Conservation (phyloP, 2,113 vertebrate species). For the Pedionomus torquatus region DNA sequence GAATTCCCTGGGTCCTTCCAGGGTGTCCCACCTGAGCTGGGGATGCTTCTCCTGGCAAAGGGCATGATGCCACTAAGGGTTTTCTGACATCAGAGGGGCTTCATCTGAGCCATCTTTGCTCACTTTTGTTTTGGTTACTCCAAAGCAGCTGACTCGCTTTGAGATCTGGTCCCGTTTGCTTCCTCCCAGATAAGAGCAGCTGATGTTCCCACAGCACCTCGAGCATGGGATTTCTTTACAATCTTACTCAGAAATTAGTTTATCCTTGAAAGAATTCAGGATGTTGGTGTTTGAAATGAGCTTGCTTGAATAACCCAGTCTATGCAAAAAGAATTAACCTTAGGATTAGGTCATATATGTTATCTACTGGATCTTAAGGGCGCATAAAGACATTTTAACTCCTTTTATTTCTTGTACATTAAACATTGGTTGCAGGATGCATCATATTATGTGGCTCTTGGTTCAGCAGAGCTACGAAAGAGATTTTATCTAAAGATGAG, state of each 20-base stretch:
- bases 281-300: not conserved
- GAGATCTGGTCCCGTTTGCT: not conserved
- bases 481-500: not conserved
- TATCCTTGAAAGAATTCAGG: not conserved
- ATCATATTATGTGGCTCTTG: not conserved
- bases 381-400: not conserved
- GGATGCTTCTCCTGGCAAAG: accelerated
- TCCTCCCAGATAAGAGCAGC: not conserved
- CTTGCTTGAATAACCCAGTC: not conserved
- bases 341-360: not conserved
- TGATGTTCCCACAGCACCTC: not conserved
- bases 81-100: not conserved
- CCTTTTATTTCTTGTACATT: not conserved
- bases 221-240: not conserved
- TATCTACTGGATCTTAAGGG: not conserved
- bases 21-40: not conserved
- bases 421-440: not conserved
- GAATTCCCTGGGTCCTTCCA: not conserved
- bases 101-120: not conserved
- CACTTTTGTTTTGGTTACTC: not conserved
- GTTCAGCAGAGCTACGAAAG: not conserved
- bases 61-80: not conserved
- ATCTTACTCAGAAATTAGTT: not conserved
- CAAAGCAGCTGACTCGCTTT: not conserved
- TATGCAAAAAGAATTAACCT: not conserved